These are phyloP conservation scores for Tiliacea aurago DNA, from an alignment of 2,888 invertebrate species.

Conservation along the genomic window DNA sequence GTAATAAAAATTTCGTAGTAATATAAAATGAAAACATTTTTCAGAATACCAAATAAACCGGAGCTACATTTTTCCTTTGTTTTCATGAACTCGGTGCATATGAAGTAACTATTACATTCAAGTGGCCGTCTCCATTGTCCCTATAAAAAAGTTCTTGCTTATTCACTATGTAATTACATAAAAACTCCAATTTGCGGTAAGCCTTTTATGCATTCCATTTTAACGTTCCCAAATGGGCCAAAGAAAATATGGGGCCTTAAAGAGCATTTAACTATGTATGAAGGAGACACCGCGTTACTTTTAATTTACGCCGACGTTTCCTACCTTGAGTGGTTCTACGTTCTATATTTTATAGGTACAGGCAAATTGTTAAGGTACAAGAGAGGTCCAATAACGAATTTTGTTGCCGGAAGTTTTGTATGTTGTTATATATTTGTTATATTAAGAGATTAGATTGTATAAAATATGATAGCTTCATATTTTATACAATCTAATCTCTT, in stretches of 20 bases:
- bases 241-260: conserved; percentile 86
- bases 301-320: conserved; percentile 86
- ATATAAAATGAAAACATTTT: conserved; percentile 53
- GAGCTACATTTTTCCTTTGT: conserved; percentile 53
- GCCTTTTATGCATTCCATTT: conserved; percentile 86
- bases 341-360: conserved; percentile 80
- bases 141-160: conserved; percentile 77
- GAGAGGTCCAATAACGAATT: conserved; percentile 48
- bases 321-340: conserved; percentile 81
- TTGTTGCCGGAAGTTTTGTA: conserved; percentile 41
- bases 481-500: conserved; percentile 44
- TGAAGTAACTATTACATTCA: conserved; percentile 61
- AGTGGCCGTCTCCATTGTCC: conserved; percentile 69
- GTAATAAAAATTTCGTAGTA: conserved; percentile 50
- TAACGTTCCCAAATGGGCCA: conserved; percentile 83
- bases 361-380: conserved; percentile 73
- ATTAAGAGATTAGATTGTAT: no score
- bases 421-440: no score
- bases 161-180: conserved; percentile 83
- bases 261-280: conserved; percentile 89
- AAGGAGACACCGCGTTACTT: conserved; percentile 88
- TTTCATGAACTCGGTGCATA: conserved; percentile 60
- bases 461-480: conserved; percentile 37
- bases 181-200: conserved; percentile 84
- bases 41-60: conserved; percentile 54